Evolutionary conservation across 2,113 vertebrate genomes (phyloP).

Genomic region (Psophia crepitans): DNA sequence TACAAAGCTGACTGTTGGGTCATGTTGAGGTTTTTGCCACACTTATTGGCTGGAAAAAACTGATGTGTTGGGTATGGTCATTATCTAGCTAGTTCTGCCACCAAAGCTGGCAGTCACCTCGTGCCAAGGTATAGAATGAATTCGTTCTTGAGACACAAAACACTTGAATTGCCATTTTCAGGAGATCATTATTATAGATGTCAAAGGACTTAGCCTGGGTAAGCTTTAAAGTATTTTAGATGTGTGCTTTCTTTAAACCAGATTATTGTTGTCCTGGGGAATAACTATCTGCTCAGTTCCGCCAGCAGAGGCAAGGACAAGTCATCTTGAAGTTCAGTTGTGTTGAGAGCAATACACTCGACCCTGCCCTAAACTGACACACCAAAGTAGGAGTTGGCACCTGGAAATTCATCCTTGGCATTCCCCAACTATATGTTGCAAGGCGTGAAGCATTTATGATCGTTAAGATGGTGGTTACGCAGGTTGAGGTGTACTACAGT

Average conservation of each 20-base stretch:
- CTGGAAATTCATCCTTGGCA: background rate
- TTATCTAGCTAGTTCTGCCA: background rate
- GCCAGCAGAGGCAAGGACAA: background rate
- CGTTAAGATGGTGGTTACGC: background rate
- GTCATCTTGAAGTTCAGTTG: background rate
- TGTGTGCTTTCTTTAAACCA: background rate
- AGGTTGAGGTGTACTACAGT: background rate
- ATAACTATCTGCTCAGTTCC: background rate
- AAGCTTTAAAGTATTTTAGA: background rate
- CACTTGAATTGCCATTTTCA: background rate
- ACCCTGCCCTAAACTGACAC: background rate
- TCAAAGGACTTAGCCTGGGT: background rate
- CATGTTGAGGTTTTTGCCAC: background rate
- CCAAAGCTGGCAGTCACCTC: background rate
- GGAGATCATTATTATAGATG: background rate
- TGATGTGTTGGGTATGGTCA: background rate
- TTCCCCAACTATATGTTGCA: background rate
- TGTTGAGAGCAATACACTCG: background rate
- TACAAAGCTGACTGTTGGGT: background rate
- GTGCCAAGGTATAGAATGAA: background rate
- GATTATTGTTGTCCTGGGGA: background rate
- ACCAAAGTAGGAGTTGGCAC: background rate
- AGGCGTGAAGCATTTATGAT: background rate
- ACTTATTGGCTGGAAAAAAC: background rate
- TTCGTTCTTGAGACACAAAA: accelerated